These are phyloP conservation scores for Oscheius sp. DNA, from an alignment of 2,888 invertebrate genomes.

Conservation along the genomic window DNA sequence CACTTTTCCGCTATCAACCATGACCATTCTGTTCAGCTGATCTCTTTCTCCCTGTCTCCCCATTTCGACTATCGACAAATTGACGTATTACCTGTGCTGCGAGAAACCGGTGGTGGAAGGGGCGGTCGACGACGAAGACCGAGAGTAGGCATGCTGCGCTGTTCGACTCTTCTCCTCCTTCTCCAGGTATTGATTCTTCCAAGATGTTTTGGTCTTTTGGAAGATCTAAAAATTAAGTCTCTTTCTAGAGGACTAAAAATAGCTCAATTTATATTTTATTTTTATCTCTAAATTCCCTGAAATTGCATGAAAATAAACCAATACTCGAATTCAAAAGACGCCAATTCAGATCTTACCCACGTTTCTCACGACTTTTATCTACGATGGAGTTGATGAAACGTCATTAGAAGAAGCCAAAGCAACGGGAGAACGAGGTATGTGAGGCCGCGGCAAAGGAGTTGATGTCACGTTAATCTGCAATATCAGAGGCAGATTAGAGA, in stretches of 20 bases:
- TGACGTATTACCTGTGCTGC: conserved; percentile 24
- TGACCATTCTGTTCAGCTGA: neutral
- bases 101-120: conserved; percentile 18
- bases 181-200: conserved; percentile 5
- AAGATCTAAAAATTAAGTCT: neutral
- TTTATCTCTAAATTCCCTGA: too few species aligned
- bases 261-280: neutral
- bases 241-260: neutral
- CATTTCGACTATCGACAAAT: too few species aligned
- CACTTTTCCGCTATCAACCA: neutral
- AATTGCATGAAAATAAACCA: neutral
- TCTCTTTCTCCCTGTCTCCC: neutral
- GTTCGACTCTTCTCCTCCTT: conserved; percentile 5
- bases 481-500: too few species aligned
- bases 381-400: conserved; percentile 17
- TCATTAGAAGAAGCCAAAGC: conserved; percentile 13
- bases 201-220: neutral
- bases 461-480: neutral
- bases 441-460: neutral
- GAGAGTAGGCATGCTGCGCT: conserved; percentile 27
- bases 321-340: neutral
- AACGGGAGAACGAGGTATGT: conserved; percentile 28
- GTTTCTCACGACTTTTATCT: neutral
- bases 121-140: conserved; percentile 27
- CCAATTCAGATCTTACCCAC: neutral